Conservation (phyloP, 2,113 vertebrate species). For the Chinchilla lanigera region DNA sequence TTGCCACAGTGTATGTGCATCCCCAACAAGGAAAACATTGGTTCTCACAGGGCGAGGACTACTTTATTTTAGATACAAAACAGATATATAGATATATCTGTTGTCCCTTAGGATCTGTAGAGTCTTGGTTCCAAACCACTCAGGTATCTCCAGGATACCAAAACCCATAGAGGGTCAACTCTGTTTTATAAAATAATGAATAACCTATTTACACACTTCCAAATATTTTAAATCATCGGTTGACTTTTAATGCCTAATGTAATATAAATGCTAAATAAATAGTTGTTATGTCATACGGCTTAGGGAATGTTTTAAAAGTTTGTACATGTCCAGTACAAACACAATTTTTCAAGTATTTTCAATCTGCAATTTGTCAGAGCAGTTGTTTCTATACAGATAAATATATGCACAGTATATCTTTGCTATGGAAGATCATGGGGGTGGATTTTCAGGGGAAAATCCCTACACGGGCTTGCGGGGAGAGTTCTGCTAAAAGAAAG, state of each 20-base stretch:
- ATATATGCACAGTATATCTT: neutral
- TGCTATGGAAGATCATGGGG: neutral
- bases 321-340: neutral
- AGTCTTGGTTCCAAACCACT: neutral
- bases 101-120: too few species aligned
- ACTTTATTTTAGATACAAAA: too few species aligned
- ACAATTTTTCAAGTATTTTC: neutral
- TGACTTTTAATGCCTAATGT: neutral
- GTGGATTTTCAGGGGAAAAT: neutral
- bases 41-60: neutral
- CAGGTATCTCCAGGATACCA: neutral
- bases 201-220: neutral
- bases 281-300: neutral
- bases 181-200: neutral
- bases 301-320: neutral
- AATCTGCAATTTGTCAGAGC: neutral
- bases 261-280: neutral
- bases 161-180: neutral
- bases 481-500: neutral
- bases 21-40: neutral
- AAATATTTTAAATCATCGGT: too few species aligned
- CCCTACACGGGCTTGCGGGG: neutral
- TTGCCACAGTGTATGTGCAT: accelerated
- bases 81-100: too few species aligned
- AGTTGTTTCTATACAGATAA: neutral